Percentiles rank a stretch among this genome's conserved stretches.
phyloP scores from a whole-genome alignment of 2,113 vertebrate genomes.

The Plotosus lineatus region DNA sequence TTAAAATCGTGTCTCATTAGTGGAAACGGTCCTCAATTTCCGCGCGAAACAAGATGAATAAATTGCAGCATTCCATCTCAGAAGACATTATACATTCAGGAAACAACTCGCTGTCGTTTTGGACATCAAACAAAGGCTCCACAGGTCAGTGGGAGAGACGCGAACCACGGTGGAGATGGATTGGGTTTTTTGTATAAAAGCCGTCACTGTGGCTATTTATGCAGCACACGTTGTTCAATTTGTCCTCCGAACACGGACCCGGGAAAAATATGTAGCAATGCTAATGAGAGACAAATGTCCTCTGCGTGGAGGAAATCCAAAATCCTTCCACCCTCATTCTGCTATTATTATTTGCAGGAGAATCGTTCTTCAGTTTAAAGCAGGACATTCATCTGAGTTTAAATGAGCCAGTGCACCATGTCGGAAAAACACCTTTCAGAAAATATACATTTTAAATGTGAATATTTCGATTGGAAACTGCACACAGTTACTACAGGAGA shows the following conservation, averaged over 20 bases:
- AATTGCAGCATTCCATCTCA: not conserved
- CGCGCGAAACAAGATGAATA: slow-evolving; percentile 1
- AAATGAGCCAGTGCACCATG: not conserved
- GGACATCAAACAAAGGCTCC: slow-evolving; percentile 20
- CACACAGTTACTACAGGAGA: too few species aligned
- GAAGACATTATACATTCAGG: slow-evolving; percentile 38
- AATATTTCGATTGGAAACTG: not conserved
- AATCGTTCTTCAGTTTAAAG: not conserved
- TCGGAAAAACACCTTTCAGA: too few species aligned
- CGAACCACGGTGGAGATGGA: slow-evolving; percentile 15
- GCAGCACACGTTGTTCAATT: slow-evolving; percentile 38
- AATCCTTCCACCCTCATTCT: not conserved
- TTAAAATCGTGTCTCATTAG: slow-evolving; percentile 35
- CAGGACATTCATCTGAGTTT: not conserved
- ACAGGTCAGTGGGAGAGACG: slow-evolving; percentile 31
- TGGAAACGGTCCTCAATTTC: not conserved
- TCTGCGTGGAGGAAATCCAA: slow-evolving; percentile 17
- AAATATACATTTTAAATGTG: too few species aligned
- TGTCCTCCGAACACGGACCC: slow-evolving; percentile 13
- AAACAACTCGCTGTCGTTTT: slow-evolving; percentile 1
- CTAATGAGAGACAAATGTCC: slow-evolving; percentile 34
- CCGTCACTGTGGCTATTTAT: slow-evolving; percentile 8
- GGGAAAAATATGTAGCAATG: slow-evolving; percentile 17
- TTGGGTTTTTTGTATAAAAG: slow-evolving; percentile 14
- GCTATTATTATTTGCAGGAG: not conserved